A percentile compares a stretch with the other conserved stretches of the same genome.
These are phyloP conservation scores for Mechanitis mazaeus DNA, from an alignment of 2,888 invertebrate species.

Conservation along the genomic window DNA sequence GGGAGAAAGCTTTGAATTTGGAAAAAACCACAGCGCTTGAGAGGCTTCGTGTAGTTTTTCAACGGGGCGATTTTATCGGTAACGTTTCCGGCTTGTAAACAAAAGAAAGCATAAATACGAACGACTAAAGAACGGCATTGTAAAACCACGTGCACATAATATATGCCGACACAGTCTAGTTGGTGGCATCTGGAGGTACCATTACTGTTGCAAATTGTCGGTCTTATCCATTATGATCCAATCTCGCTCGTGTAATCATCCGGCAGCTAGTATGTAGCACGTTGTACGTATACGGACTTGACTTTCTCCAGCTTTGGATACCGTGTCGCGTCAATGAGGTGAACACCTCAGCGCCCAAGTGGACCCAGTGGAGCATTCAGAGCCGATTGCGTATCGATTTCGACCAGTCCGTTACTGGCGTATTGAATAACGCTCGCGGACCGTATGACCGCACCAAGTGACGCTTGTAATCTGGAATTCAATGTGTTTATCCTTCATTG, in stretches of 20 bases:
- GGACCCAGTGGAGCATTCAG: constrained; percentile 62
- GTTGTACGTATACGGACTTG: constrained; percentile 60
- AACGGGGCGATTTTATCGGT: constrained; percentile 16
- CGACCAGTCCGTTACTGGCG: constrained; percentile 52
- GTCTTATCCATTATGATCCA: constrained; percentile 65
- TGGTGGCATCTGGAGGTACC: constrained; percentile 42
- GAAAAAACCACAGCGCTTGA: constrained; percentile 33
- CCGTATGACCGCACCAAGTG: constrained; percentile 36
- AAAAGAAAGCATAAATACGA: constrained; percentile 20
- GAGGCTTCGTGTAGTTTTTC: constrained; percentile 24
- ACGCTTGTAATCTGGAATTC: constrained; percentile 25
- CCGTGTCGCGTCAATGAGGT: constrained; percentile 68
- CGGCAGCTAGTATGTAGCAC: constrained; percentile 52
- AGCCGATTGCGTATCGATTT: constrained; percentile 57
- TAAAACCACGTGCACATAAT: constrained; percentile 29
- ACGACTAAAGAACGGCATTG: constrained; percentile 32
- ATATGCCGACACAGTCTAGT: constrained; percentile 53
- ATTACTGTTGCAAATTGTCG: constrained; percentile 43
- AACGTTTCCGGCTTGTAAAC: constrained; percentile 30
- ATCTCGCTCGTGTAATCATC: constrained; percentile 57
- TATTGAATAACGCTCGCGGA: constrained; percentile 49
- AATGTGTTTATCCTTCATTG: constrained; percentile 24
- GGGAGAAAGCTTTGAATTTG: constrained; percentile 34
- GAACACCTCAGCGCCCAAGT: constrained; percentile 63
- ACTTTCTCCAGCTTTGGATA: constrained; percentile 69